Base-by-base conservation (phyloP, 2,888 invertebrate genomes). In the Tanypteryx hageni region DNA sequence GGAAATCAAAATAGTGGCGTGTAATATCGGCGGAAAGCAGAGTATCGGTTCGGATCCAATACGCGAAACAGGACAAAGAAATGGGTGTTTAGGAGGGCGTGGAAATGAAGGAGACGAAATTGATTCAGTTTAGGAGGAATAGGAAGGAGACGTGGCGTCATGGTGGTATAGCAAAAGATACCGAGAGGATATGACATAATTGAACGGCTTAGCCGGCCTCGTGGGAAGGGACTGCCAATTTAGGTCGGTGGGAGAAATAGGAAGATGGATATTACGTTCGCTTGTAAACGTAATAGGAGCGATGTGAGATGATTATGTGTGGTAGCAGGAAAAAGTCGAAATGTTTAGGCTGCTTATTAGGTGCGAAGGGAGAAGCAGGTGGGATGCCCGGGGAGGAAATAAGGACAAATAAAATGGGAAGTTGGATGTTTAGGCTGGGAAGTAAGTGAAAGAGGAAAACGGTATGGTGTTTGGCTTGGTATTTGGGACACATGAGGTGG, bases 181-280 rank as follows among this genome's bases (percentile, higher is more conserved):
- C 27, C 22, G 76, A 76, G 76, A 76, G 76, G 76, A 76, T 76
- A 27, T 76, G 76, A 76, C 76, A 76, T 76, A 76, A 76, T 76
- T 76, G 76, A 76, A 27, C 22, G 22, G 22, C 76, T 76, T 76
- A 76, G 76, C 76, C 22, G 76, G 76, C 27, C 76, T 27, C 76
- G 22, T 76, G 76, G 76, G 76, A 76, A 76, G 27, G 76, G 76
- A 27, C 44, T 44, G 44, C 44, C 76, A 76, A 76, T 76, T 76
- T 76, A 76, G 76, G 76, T 27, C 76, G 27, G 76, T 76, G 76
- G 27, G 76, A 76, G 76, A 76, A 27, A 76, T 76, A 76, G 76
- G 76, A 76, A 27, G 76, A 76, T 76, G 27, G 76, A 76, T 76
- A 76, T 76, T 76, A 76, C 76, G 76, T 76, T 27, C 76, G 76